Evolutionary conservation across 64 coral and sea anemone species (phyloP).

Genomic region (Montipora cactus): DNA sequence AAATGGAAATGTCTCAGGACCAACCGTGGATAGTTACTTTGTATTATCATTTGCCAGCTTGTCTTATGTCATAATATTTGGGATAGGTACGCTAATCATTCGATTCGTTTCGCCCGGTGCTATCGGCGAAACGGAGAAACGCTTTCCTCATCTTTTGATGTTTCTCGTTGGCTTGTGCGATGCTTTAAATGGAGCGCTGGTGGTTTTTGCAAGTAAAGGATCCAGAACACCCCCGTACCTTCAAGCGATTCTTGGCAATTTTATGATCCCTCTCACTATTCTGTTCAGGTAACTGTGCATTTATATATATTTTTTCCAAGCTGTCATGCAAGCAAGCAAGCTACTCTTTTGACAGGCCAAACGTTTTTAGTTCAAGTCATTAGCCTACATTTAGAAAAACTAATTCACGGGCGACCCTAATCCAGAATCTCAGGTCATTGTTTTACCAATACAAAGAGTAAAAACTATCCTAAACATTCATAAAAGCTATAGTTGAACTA

Average conservation of each 20-base stretch:
- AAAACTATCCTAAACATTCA: too few relatives aligned
- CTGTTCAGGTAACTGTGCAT: constrained; percentile 64
- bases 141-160: constrained; percentile 68
- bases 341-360: too few relatives aligned
- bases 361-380: too few relatives aligned
- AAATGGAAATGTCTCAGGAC: constrained; percentile 3
- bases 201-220: constrained; percentile 82
- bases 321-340: too few relatives aligned
- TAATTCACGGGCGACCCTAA: too few relatives aligned
- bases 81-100: constrained; percentile 50
- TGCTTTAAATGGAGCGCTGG: constrained; percentile 80
- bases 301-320: too few relatives aligned
- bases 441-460: too few relatives aligned
- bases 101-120: constrained; percentile 50
- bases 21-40: constrained; percentile 83
- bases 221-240: constrained; percentile 90
- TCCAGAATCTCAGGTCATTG: too few relatives aligned
- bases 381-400: too few relatives aligned
- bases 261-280: constrained; percentile 81
- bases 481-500: too few relatives aligned
- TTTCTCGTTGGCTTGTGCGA: constrained; percentile 87
- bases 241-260: constrained; percentile 88
- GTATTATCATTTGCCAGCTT: constrained; percentile 82
- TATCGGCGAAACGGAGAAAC: constrained; percentile 74
- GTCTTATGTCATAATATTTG: constrained; percentile 91